A percentile compares a stretch with the other conserved stretches of the same genome.
phyloP scores from a whole-genome alignment of 1,140 invertebrate genomes.

The Hyles vespertilio region DNA sequence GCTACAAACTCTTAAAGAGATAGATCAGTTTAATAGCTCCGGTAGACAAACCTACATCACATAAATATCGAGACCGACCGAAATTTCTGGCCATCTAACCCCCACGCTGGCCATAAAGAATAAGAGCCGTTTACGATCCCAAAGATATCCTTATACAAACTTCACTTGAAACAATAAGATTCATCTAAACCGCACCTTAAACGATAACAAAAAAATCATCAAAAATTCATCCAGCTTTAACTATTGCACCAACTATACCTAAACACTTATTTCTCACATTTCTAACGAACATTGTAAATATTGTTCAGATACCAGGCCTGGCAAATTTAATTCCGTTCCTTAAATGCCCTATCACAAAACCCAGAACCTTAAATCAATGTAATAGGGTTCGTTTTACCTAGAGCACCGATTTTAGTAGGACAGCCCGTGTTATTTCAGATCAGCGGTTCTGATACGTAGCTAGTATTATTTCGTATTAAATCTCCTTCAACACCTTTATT shows the following conservation, averaged over 20 bases:
- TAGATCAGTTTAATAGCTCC: no score
- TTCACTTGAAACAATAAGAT: background rate
- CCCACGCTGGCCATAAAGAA: no score
- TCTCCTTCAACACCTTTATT: conserved; percentile 26
- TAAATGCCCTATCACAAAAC: background rate
- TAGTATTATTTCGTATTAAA: conserved; percentile 18
- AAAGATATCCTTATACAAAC: background rate
- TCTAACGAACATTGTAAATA: conserved; percentile 14
- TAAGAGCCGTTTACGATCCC: background rate
- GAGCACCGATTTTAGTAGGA: background rate
- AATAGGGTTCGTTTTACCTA: conserved; percentile 6
- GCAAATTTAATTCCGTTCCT: conserved; percentile 4
- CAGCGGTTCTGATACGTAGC: conserved; percentile 16
- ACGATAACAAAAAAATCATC: no score
- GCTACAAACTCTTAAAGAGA: no score
- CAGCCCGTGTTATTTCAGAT: conserved; percentile 8
- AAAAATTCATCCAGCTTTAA: conserved; percentile 1
- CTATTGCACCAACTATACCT: background rate
- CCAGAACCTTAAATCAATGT: background rate
- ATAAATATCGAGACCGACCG: no score
- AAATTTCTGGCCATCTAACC: no score
- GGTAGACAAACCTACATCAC: no score
- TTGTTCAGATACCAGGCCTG: conserved; percentile 1
- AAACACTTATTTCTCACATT: conserved; percentile 6
- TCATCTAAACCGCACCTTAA: background rate